These are phyloP conservation scores for Drosophila bifasciata DNA, from an alignment of 1,140 invertebrate species.

Conservation along the genomic window DNA sequence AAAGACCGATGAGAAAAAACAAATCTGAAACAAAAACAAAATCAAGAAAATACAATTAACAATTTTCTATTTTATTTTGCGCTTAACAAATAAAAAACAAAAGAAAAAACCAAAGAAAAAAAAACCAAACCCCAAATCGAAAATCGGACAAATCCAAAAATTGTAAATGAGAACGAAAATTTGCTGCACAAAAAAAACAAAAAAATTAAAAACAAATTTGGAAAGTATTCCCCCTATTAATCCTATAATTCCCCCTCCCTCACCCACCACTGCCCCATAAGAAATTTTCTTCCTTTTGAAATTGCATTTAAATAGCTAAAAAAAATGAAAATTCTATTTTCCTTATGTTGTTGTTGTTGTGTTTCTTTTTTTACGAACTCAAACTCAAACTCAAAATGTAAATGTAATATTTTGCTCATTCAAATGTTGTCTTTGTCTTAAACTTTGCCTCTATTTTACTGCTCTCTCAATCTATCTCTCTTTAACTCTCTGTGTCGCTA, in stretches of 20 bases:
- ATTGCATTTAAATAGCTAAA: slow-evolving; percentile 38
- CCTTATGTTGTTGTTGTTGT: slow-evolving; percentile 18
- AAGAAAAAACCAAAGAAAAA: not conserved
- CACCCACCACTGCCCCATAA: too few species aligned
- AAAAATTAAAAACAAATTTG: too few species aligned
- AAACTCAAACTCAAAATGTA: slow-evolving; percentile 20
- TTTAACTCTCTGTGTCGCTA: slow-evolving; percentile 33
- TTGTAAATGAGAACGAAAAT: slow-evolving; percentile 51
- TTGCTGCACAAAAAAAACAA: slow-evolving; percentile 42
- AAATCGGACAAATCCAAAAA: slow-evolving; percentile 36
- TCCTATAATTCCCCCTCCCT: slow-evolving; percentile 4
- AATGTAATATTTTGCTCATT: slow-evolving; percentile 65
- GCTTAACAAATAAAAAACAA: slow-evolving; percentile 44
- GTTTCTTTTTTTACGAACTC: slow-evolving; percentile 20
- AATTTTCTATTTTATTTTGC: slow-evolving; percentile 43
- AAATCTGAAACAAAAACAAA: slow-evolving; percentile 7
- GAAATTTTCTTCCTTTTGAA: slow-evolving; percentile 13
- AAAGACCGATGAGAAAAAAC: slow-evolving; percentile 35
- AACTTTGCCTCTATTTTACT: slow-evolving; percentile 24
- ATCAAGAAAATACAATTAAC: slow-evolving; percentile 21
- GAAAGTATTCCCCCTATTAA: slow-evolving; percentile 11
- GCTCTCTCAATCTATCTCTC: slow-evolving; percentile 40
- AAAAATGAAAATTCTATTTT: slow-evolving; percentile 9
- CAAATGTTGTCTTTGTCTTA: slow-evolving; percentile 56
- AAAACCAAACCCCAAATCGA: slow-evolving; percentile 20